Evolutionary conservation across 2,113 vertebrate species (phyloP), one percentile per base, ranked within the genome.

Genomic region (Oxyruncus cristatus): DNA sequence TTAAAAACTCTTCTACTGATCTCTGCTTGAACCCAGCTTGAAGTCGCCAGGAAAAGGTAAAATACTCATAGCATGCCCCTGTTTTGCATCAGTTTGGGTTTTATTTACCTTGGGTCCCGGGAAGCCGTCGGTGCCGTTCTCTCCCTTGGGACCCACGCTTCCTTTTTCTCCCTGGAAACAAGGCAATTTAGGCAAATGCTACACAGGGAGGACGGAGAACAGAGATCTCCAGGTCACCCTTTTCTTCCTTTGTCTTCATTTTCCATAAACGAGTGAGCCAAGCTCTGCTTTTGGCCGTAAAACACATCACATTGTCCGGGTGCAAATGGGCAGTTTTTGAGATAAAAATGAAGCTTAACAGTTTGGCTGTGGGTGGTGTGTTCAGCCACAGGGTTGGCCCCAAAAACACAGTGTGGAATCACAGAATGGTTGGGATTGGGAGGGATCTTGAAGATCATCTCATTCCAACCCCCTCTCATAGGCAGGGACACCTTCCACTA

Each of bases 111-210:
- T 97, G 24, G 94, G 52, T 62, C 98, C 98, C 32, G 96, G 97
- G 33, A 68, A 33, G 6, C 98, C 98, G 1, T 96, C 96, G 23
- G 86, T n/a, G 59, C 98, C 98, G 0, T 90, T 96, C 39, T 98
- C 95, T 85, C 98, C 98, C 50, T 8, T 89, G 32, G 91, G 89
- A 17, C 98, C 98, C 2, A 8, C 0, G 0, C 78, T 97, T 35
- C 98, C 98, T n/a, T 97, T 96, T 88, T 98, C 97, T 18, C 98
- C 98, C 98, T 98, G 95, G 33, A 96, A 94, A 87, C 42, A 49
- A 87, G 83, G 68, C 47, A 59, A 33, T 30, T 63, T 3, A 12
- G 6, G 52, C 14, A 27, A 59, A 73, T 19, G 20, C 17, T 71
- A 1, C 2, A 28, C 0, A 5, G 47, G 28, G 32, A 46, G 52